Base-by-base conservation (phyloP, 2,797 vertebrate species). In the Lates japonicus region DNA sequence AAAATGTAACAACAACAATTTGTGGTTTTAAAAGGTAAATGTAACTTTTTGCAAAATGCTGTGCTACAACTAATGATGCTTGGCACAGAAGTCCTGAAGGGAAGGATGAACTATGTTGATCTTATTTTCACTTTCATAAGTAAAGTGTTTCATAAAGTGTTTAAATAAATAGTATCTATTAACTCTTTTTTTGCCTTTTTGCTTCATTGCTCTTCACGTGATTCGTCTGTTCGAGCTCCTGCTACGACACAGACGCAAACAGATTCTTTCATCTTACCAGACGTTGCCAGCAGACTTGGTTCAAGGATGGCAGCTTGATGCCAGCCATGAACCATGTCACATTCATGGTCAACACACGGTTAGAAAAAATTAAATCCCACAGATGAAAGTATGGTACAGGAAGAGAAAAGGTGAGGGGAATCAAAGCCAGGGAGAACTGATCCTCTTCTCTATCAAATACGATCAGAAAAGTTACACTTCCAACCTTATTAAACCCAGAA, bases 71-170 rank as follows among this genome's bases (percentile, higher is more conserved):
- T 9, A 39, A 9, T 9, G 39, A 39, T 9, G 7, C 35, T 35
- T 7, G 19, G 2, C 14, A 1, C 16, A 16, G 44, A 46, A 17
- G 44, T 7, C 17, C 16, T 17, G 46, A 19, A 20, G 17, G 19
- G 46, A 48, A 3, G 44, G 19, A 46, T 17, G 44, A 6, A 46
- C 3, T 17, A 16, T 41, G 29, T 22, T 33, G 9, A 52, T 51
- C 58, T 41, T 58, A 16, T 74, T 25, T 33, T 66, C 59, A 73
- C 22, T n/a, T 41, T n/a, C 10, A 9, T n/a, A 35, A 29, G 39
- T 7, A 29, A 22, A 51, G 20, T 49, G 19, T 49, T 48, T 48
- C 16, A 19, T n/a, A 54, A 62, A 54, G n/a, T 54, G 25, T 52
- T 25, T 0, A 49, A 59, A 19, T 13, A 33, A 29, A 29, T 29